These are phyloP conservation scores for Myotis davidii DNA, from an alignment of 2,113 vertebrate genomes.

Conservation along the genomic window DNA sequence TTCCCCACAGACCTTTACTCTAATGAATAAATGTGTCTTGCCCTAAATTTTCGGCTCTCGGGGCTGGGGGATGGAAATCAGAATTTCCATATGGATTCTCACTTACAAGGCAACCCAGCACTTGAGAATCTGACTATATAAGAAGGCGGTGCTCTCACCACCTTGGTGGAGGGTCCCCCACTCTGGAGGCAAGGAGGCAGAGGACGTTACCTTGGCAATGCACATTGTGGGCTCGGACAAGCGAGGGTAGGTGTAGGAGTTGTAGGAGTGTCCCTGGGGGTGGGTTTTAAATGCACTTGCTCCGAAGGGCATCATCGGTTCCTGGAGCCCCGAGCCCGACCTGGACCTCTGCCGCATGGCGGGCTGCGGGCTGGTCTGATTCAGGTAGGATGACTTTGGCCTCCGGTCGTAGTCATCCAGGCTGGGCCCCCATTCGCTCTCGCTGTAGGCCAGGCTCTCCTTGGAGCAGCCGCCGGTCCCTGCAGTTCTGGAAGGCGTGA, in stretches of 20 bases:
- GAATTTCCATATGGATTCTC: neutral
- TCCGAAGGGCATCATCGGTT: slow-evolving; percentile 92
- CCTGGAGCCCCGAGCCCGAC: slow-evolving; percentile 97
- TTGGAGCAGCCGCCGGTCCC: slow-evolving; percentile 90
- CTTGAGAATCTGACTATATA: neutral
- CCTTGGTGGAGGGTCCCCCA: neutral
- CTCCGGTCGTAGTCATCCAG: slow-evolving; percentile 94
- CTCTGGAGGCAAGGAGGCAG: neutral
- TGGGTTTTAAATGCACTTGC: slow-evolving; percentile 92
- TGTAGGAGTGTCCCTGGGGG: slow-evolving; percentile 94
- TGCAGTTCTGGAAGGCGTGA: slow-evolving; percentile 89
- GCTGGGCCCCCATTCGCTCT: slow-evolving; percentile 90
- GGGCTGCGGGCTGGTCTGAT: slow-evolving; percentile 94
- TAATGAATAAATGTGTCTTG: neutral
- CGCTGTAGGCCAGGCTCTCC: slow-evolving; percentile 92
- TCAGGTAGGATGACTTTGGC: slow-evolving; percentile 95
- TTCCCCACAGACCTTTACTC: neutral
- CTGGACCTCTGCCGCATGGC: slow-evolving; percentile 95
- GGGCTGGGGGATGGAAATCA: neutral
- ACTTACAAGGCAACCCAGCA: neutral
- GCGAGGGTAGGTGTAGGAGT: slow-evolving; percentile 98
- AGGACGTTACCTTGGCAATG: slow-evolving; percentile 91
- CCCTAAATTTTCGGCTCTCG: neutral
- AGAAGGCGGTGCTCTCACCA: neutral
- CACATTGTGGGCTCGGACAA: slow-evolving; percentile 92